Conservation (phyloP, 2,113 vertebrate genomes). For the Sylvicapra grimmia region DNA sequence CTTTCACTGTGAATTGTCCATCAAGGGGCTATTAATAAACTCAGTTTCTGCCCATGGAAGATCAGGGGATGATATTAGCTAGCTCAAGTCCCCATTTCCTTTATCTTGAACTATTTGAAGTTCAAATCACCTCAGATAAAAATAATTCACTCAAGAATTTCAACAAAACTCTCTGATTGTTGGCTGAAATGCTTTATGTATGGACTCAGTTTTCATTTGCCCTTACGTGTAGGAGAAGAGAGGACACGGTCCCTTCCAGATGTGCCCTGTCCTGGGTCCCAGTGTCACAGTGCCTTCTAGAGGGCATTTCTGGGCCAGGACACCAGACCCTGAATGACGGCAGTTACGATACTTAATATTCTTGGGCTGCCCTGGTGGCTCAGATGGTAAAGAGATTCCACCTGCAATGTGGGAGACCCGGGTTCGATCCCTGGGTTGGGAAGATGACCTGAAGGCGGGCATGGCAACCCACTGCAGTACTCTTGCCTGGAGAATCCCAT, state of each 20-base stretch:
- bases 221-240: neutral
- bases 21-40: constrained; percentile 60
- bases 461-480: neutral
- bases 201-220: neutral
- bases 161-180: neutral
- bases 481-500: neutral
- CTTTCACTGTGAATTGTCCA: neutral
- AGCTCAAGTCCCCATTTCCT: neutral
- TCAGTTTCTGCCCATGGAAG: neutral
- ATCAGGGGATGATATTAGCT: neutral
- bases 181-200: neutral
- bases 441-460: neutral
- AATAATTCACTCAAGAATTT: neutral
- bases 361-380: neutral
- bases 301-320: neutral
- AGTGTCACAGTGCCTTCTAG: neutral
- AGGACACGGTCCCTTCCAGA: fast-evolving
- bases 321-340: neutral
- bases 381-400: neutral
- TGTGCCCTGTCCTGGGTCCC: neutral
- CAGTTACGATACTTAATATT: fast-evolving
- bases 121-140: neutral
- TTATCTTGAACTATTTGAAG: neutral
- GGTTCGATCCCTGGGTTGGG: neutral
- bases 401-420: neutral